Evolutionary conservation across 2,888 invertebrate genomes (phyloP), one percentile per base, ranked within the genome.

Genomic region (Agriotes lineatus): DNA sequence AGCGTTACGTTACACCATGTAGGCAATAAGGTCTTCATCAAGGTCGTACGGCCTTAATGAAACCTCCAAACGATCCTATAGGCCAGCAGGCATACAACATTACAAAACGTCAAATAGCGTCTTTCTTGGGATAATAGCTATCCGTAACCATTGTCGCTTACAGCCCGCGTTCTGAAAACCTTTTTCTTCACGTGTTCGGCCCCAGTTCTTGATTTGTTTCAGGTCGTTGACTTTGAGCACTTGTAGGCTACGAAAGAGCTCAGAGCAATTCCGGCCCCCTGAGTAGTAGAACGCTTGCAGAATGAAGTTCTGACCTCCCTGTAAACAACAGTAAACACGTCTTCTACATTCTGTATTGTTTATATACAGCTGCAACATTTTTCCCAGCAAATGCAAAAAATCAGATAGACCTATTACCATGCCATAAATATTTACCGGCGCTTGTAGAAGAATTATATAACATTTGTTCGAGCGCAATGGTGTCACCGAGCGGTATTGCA

Each of bases 191-290:
- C 2, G 4, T 9, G 5, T 44, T 45, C 20, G 10, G 7, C 7
- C 12, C 18, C 19, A 3, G 1, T 22, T 25, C 58, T 50, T 63
- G 48, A 65, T 57, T 64, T 57, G 30, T 50, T 35, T 67, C 33
- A 66, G 73, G 73, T 72, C 71, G 60, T 61, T 72, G 70, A 73
- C 73, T 57, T 62, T 25, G 7, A 52, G 59, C 68, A 66, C 71
- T 72, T 72, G 69, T 71, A 73, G 73, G 73, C 71, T 71, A 73
- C 67, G n/a, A n/a, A n/a, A n/a, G n/a, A n/a, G n/a, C n/a, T n/a
- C 67, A 62, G 69, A 71, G 56, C 70, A 59, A 58, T 64, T 61
- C 67, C 64, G 67, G 60, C 45, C 65, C 18, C 61, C 30, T 60
- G 57, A 58, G 66, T 69, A 61, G 25, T 69, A 44, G 65, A 60